Conservation (phyloP, 1,140 invertebrate species). For the Cotesia chilonis region DNA sequence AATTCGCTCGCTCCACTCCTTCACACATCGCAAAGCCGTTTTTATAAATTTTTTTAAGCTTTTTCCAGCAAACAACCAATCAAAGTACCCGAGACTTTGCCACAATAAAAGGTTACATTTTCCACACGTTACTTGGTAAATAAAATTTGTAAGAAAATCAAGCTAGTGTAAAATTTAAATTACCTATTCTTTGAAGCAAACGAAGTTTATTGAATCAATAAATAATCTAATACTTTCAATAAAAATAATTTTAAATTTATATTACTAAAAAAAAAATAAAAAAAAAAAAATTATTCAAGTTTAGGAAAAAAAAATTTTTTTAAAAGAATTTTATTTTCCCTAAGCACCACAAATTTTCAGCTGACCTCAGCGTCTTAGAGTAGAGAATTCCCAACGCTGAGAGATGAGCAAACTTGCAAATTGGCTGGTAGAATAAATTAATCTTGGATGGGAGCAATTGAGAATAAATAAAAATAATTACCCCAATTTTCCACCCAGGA, state of each 20-base stretch:
- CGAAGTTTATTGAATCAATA: no score
- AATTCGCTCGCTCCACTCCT: no score
- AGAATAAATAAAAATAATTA: background rate
- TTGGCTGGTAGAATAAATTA: conserved; percentile 17
- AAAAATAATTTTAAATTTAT: no score
- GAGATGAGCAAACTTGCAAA: conserved; percentile 36
- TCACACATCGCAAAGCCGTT: background rate
- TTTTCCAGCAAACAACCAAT: background rate
- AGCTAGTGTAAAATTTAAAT: no score
- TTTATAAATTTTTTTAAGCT: background rate
- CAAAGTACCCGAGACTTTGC: background rate
- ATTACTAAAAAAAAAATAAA: no score
- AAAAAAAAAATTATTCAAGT: no score
- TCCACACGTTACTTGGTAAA: background rate
- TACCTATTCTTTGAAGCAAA: no score
- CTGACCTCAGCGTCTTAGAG: conserved; percentile 11
- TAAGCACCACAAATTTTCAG: conserved; percentile 18
- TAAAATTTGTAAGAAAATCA: no score
- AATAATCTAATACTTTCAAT: no score
- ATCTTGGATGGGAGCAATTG: background rate
- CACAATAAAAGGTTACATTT: background rate
- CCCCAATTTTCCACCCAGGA: background rate
- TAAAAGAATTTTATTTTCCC: no score
- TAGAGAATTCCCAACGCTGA: conserved; percentile 22
- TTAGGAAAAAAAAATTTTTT: no score